Percentiles rank a stretch among this genome's conserved stretches.
Conservation (phyloP, 2,888 invertebrate genomes). For the Charanyca ferruginea region DNA sequence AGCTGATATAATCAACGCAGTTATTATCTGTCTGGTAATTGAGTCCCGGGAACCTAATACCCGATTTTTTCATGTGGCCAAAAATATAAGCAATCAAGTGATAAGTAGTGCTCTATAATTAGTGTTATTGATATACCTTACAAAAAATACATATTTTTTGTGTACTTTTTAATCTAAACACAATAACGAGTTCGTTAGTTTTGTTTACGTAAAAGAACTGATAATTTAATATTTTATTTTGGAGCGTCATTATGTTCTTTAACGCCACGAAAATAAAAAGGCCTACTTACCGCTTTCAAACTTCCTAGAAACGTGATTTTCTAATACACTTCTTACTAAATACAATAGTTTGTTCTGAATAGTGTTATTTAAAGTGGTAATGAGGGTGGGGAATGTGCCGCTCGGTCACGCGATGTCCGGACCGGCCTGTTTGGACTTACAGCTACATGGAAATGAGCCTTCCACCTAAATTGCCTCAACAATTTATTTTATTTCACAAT, state of each 20-base stretch:
- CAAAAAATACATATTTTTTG: slow-evolving; percentile 1
- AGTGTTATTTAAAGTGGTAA: slow-evolving; percentile 66
- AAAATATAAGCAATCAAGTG: slow-evolving; percentile 15
- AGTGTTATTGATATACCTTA: not conserved
- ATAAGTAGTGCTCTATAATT: slow-evolving; percentile 25
- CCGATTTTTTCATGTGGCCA: slow-evolving; percentile 23
- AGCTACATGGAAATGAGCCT: slow-evolving; percentile 61
- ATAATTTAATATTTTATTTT: slow-evolving; percentile 1
- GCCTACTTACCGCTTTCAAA: slow-evolving; percentile 17
- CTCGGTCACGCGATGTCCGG: slow-evolving; percentile 70
- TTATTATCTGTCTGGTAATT: slow-evolving; percentile 46
- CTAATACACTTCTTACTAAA: slow-evolving; percentile 57
- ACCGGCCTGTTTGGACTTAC: slow-evolving; percentile 66
- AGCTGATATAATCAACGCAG: slow-evolving; percentile 38
- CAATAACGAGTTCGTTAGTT: not conserved
- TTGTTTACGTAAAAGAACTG: not conserved
- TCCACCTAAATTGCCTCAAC: slow-evolving; percentile 53
- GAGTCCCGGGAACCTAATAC: slow-evolving; percentile 26
- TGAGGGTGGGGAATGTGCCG: slow-evolving; percentile 60
- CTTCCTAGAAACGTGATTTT: slow-evolving; percentile 54
- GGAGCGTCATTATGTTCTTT: slow-evolving; percentile 9
- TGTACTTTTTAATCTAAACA: slow-evolving; percentile 5
- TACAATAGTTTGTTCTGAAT: slow-evolving; percentile 63
- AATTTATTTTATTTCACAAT: slow-evolving; percentile 55
- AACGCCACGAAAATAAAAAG: slow-evolving; percentile 16